A percentile compares a stretch with the other conserved stretches of the same genome.
Evolutionary conservation across 2,797 vertebrate genomes (phyloP).

Genomic region (Pangasius krempfi): DNA sequence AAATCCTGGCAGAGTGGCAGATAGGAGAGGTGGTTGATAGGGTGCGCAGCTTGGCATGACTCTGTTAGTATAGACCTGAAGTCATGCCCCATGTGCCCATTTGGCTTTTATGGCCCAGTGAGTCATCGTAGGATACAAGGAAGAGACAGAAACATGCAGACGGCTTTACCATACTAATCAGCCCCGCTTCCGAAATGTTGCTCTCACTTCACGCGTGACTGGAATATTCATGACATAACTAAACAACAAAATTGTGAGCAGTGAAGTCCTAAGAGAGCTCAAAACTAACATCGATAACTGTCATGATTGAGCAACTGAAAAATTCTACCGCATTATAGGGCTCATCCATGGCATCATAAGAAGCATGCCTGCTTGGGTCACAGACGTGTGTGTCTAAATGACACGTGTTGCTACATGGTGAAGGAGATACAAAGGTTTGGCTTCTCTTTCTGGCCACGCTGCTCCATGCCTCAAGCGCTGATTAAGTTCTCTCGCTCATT

Average conservation of each 20-base stretch:
- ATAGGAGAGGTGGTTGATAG: slow-evolving; percentile 43
- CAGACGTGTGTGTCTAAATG: slow-evolving; percentile 47
- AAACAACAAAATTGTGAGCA: slow-evolving; percentile 9
- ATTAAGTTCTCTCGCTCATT: slow-evolving; percentile 45
- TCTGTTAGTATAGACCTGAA: slow-evolving; percentile 25
- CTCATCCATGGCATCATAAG: neutral
- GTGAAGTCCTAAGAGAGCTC: neutral
- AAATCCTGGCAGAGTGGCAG: slow-evolving; percentile 33
- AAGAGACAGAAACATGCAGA: neutral
- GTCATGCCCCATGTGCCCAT: slow-evolving; percentile 15
- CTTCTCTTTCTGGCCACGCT: slow-evolving; percentile 59
- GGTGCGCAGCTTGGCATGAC: slow-evolving; percentile 31
- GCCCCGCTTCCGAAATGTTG: slow-evolving; percentile 27
- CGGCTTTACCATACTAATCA: slow-evolving; percentile 39
- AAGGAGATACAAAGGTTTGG: slow-evolving; percentile 56
- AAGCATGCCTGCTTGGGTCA: neutral
- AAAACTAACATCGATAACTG: too few relatives aligned
- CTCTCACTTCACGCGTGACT: neutral
- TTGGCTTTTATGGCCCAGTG: slow-evolving; percentile 27
- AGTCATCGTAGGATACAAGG: slow-evolving; percentile 4
- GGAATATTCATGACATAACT: slow-evolving; percentile 50
- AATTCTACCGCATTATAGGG: too few relatives aligned
- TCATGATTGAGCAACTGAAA: too few relatives aligned
- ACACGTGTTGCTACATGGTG: slow-evolving; percentile 28
- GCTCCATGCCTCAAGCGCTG: slow-evolving; percentile 60